Evolutionary conservation across 1,140 invertebrate species (phyloP).

Genomic region (Megalopta genalis): DNA sequence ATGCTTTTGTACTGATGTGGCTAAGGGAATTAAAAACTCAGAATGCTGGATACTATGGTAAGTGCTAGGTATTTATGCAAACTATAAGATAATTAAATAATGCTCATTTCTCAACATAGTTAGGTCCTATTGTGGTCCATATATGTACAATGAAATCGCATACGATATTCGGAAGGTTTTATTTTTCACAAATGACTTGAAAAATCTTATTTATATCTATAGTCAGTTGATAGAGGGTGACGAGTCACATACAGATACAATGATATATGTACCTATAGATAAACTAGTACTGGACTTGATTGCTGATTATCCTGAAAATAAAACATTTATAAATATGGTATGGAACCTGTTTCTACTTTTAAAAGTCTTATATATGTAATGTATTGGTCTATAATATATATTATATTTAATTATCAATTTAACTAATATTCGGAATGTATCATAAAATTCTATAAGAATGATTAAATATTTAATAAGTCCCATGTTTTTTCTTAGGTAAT

Average conservation of each 20-base stretch:
- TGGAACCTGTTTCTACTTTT: neutral
- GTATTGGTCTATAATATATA: too few species aligned
- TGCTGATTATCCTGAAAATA: neutral
- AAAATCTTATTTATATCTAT: constrained; percentile 11
- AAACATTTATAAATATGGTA: neutral
- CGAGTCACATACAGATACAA: too few species aligned
- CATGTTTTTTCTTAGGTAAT: too few species aligned
- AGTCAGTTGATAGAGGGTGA: too few species aligned
- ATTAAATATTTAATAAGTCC: too few species aligned
- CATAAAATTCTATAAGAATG: too few species aligned
- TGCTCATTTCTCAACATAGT: constrained; percentile 1
- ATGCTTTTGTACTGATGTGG: constrained; percentile 81
- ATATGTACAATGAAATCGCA: neutral
- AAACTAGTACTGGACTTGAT: neutral
- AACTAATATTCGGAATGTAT: too few species aligned
- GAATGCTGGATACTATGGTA: too few species aligned
- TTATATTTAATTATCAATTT: too few species aligned
- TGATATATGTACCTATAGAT: neutral
- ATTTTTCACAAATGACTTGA: neutral
- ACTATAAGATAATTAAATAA: neutral
- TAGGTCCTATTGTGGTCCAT: neutral
- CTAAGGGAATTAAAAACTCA: constrained; percentile 79
- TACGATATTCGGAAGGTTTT: neutral
- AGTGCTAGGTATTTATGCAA: neutral
- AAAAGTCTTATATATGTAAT: too few species aligned